Evolutionary conservation across 1,140 invertebrate genomes (phyloP), one percentile per base, ranked within the genome.

Genomic region (Xylocopa sonorina): DNA sequence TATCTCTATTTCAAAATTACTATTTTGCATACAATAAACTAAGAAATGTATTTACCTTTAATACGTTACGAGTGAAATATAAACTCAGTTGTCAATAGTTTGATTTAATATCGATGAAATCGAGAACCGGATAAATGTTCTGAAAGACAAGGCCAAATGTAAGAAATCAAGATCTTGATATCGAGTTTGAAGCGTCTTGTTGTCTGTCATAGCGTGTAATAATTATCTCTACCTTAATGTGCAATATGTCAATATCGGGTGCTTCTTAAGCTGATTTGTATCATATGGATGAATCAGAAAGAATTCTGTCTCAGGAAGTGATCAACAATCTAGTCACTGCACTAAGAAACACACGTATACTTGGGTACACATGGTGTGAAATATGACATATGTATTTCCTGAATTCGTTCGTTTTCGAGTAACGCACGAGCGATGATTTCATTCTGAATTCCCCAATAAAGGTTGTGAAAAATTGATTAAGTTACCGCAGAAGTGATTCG

Each of bases 41-140:
- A n/a, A n/a, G n/a, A n/a, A n/a, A n/a, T n/a, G n/a, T n/a, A n/a
- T n/a, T n/a, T n/a, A n/a, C 27, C 41, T 62, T 64, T 64, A 29
- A 74, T 51, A 46, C 14, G 16, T 12, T 32, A 9, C 14, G 24
- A 43, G 41, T 77, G 74, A 77, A 77, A 77, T 29, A 46, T 38
- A 69, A 77, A 34, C 64, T 58, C 51, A 41, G 43, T 14, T 18
- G 21, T 14, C n/a, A 4, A 14, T 24, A 43, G 21, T 24, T 24
- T 3, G 62, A 10, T 38, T 77, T 10, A 5, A 48, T n/a, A 76
- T 55, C 48, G 60, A 75, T 76, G 74, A 77, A 77, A 77, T 77
- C 18, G 75, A 77, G 75, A 74, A 18, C 57, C n/a, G 57, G 58
- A 73, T 63, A 73, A 73, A 73, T 51, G 34, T 34, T 38, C n/a